Evolutionary conservation across 1,140 invertebrate genomes (phyloP), one percentile per base, ranked within the genome.

Genomic region (Polypedilum vanderplanki): DNA sequence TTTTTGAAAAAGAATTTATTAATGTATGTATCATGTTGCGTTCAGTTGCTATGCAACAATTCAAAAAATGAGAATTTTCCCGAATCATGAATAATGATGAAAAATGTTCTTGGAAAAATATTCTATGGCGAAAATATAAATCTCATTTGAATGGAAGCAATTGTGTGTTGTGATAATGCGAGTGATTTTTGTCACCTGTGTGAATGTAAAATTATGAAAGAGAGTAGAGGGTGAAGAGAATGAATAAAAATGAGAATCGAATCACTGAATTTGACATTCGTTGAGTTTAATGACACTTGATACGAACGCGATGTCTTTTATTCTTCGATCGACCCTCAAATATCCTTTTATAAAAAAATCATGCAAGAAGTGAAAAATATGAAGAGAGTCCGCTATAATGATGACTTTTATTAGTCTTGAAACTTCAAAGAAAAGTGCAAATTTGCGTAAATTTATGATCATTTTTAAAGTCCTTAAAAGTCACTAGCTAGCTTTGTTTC

Each of bases 361-460:
- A 46, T 2, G 8, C 8, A 12, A n/a, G 46, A 57, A 57, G 9
- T 10, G 41, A 46, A 57, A 46, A 57, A 15, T 12, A 57, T n/a
- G 46, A 12, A 46, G 41, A 57, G 46, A 57, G 46, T 57, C 46
- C 46, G n/a, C n/a, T 57, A 4, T 15, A 12, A 4, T 57, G 15
- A 57, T 57, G 46, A 57, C 46, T 57, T 57, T 57, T 57, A 57
- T 57, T 57, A n/a, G 46, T n/a, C 12, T 57, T 57, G 46, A 57
- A 15, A 57, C 46, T 12, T 57, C 46, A 57, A 57, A 57, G 46
- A n/a, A 57, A 57, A 57, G 12, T 57, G 24, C 24, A 33, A 57
- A 57, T 57, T 57, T 57, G 46, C n/a, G 46, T 57, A 57, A 57
- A 57, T 57, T 57, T 57, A 57, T 57, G 46, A 57, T 57, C 46